These are phyloP conservation scores for Ascidia mentula DNA, from an alignment of 23 tunicate species.

Conservation along the genomic window DNA sequence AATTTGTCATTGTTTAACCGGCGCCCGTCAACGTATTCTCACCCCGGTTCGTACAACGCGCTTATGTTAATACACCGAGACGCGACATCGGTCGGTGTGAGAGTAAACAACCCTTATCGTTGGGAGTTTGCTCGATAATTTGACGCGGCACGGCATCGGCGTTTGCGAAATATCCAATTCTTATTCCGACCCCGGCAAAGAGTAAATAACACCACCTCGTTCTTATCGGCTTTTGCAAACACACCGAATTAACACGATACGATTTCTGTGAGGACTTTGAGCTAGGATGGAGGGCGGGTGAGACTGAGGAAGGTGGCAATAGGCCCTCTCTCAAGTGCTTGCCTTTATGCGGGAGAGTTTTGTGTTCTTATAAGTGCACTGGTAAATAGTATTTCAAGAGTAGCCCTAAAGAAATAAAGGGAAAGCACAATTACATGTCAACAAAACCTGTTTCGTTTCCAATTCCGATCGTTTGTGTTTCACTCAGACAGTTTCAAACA, in stretches of 20 bases:
- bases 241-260: neutral
- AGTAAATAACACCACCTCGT: neutral
- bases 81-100: neutral
- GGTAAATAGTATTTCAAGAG: too few relatives aligned
- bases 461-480: too few relatives aligned
- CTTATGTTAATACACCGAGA: neutral
- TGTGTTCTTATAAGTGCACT: too few relatives aligned
- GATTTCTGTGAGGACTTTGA: slow-evolving; percentile 9
- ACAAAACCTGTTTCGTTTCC: too few relatives aligned
- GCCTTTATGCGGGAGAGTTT: too few relatives aligned
- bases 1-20: slow-evolving; percentile 11
- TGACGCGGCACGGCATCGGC: neutral
- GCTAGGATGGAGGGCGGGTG: neutral
- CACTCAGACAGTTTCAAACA: too few relatives aligned
- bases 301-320: neutral
- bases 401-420: too few relatives aligned
- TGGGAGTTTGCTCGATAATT: neutral
- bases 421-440: too few relatives aligned
- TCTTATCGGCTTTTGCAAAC: neutral
- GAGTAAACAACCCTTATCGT: neutral
- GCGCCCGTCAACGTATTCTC: neutral
- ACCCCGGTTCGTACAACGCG: neutral
- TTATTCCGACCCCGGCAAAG: neutral
- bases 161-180: neutral
- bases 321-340: neutral